Evolutionary conservation across 2,113 vertebrate species (phyloP).

Genomic region (Xyrauchen texanus): DNA sequence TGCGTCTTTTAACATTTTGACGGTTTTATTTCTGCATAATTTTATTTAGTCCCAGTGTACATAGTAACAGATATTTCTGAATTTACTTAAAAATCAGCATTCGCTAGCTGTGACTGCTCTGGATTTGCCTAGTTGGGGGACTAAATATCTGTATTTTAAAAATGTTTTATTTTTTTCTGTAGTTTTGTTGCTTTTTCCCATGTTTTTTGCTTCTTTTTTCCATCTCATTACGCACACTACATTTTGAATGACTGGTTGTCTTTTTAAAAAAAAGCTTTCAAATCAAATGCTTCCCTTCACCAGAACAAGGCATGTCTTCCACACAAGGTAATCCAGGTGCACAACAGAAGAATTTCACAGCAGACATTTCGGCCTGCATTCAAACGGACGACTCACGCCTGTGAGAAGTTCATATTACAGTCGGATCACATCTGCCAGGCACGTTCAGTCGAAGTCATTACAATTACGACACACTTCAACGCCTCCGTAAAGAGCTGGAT

Average conservation of each 20-base stretch:
- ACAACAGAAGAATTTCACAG: conserved; percentile 13
- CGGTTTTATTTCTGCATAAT: background rate
- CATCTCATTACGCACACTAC: too few relatives aligned
- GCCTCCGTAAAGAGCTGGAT: conserved; percentile 33
- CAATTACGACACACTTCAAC: conserved; percentile 41
- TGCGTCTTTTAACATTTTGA: too few relatives aligned
- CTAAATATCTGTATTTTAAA: too few relatives aligned
- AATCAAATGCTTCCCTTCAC: background rate
- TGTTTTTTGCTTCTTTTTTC: too few relatives aligned
- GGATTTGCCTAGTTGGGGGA: too few relatives aligned
- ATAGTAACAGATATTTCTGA: background rate
- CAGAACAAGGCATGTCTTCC: conserved; percentile 1
- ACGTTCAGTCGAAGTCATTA: conserved; percentile 45
- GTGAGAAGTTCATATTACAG: conserved; percentile 20
- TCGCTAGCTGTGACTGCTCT: background rate
- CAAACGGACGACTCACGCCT: conserved; percentile 4
- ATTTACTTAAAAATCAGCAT: conserved; percentile 12
- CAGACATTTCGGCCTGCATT: conserved; percentile 6
- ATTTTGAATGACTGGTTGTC: background rate
- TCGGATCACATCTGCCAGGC: conserved; percentile 38
- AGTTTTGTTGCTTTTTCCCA: too few relatives aligned
- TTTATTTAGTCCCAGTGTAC: background rate
- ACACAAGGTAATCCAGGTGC: background rate
- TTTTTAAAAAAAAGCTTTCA: conserved; percentile 7
- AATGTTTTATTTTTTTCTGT: too few relatives aligned